Conservation (phyloP, 2,888 invertebrate species). For the Rhimphoctona megacephalus region DNA sequence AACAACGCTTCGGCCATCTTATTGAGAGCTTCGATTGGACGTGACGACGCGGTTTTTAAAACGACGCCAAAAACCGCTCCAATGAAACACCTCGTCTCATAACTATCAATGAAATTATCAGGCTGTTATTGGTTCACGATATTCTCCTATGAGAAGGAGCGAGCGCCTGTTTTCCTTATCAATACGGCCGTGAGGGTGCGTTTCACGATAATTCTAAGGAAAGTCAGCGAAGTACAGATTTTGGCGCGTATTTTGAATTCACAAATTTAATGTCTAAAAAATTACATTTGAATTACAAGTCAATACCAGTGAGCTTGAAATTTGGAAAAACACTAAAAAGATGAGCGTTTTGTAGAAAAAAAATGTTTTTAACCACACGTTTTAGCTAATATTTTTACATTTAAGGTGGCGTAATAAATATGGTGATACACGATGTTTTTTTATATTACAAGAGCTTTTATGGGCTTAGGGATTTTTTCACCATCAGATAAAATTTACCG, state of each 20-base stretch:
- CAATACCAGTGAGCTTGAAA: background rate
- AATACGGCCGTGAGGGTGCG: background rate
- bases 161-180: slow-evolving; percentile 17
- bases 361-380: background rate
- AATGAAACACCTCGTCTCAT: slow-evolving; percentile 68
- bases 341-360: background rate
- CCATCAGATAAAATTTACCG: too few relatives aligned
- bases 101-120: slow-evolving; percentile 30
- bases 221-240: background rate
- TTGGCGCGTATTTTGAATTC: background rate
- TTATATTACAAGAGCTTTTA: background rate
- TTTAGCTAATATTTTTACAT: background rate
- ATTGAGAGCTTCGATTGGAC: slow-evolving; percentile 72
- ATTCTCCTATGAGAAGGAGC: background rate
- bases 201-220: background rate
- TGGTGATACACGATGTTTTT: background rate
- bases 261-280: background rate
- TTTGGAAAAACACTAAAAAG: background rate
- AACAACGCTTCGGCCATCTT: slow-evolving; percentile 75
- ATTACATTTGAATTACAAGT: background rate
- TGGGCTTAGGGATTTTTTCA: too few relatives aligned
- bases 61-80: slow-evolving; percentile 72
- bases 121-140: slow-evolving; percentile 68
- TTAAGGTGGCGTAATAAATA: background rate
- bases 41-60: slow-evolving; percentile 67